Percentiles rank a stretch among this genome's conserved stretches.
Evolutionary conservation across 2,888 invertebrate species (phyloP).

Genomic region (Molorchus minor): DNA sequence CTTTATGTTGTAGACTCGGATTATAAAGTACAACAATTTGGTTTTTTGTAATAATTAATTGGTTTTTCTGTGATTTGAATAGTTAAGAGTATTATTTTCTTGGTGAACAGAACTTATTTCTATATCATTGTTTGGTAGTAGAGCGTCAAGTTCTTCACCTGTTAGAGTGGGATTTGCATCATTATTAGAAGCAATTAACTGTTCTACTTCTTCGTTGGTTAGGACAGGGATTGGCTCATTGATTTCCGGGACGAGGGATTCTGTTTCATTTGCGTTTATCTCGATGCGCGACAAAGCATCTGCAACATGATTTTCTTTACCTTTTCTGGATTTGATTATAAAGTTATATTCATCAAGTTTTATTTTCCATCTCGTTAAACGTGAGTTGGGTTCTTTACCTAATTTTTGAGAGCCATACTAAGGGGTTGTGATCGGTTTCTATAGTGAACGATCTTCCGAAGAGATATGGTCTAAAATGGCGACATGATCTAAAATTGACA

Average conservation of each 20-base stretch:
- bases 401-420: slow-evolving; percentile 8
- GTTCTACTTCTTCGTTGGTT: no score
- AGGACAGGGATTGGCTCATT: no score
- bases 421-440: slow-evolving; percentile 7
- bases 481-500: no score
- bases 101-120: no score
- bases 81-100: background rate
- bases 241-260: background rate
- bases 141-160: no score
- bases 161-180: background rate
- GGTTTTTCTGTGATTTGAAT: background rate
- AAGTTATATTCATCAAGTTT: slow-evolving; percentile 11
- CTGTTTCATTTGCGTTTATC: no score
- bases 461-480: slow-evolving; percentile 9
- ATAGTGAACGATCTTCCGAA: slow-evolving; percentile 6
- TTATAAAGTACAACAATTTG: background rate
- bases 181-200: no score
- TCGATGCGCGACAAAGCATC: slow-evolving; percentile 1
- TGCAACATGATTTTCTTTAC: background rate
- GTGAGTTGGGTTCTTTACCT: slow-evolving; percentile 8
- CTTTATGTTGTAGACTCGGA: no score
- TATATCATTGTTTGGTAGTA: no score
- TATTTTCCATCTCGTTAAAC: slow-evolving; percentile 4
- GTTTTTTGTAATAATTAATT: background rate
- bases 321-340: slow-evolving; percentile 9